These are phyloP conservation scores for Lydus trimaculatus DNA, from an alignment of 2,888 invertebrate species.

Conservation along the genomic window DNA sequence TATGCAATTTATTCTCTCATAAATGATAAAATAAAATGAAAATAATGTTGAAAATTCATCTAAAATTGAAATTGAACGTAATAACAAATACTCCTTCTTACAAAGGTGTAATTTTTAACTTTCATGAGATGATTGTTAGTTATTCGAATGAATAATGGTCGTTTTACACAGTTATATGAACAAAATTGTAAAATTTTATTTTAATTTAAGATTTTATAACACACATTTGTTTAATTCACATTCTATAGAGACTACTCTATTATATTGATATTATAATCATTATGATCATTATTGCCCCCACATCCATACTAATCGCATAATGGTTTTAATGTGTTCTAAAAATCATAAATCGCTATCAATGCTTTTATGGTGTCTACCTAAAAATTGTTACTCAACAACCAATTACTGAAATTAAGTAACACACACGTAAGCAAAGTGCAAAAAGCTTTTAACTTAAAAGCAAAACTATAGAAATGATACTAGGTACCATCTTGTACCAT, in stretches of 20 bases:
- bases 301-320: background rate
- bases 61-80: too few relatives aligned
- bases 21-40: too few relatives aligned
- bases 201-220: too few relatives aligned
- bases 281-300: background rate
- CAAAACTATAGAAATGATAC: conserved; percentile 27
- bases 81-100: too few relatives aligned
- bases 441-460: conserved; percentile 58
- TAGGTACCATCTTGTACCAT: conserved; percentile 19
- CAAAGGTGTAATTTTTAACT: too few relatives aligned
- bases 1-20: too few relatives aligned
- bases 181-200: too few relatives aligned
- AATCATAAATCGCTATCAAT: conserved; percentile 37
- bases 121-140: too few relatives aligned
- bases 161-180: too few relatives aligned
- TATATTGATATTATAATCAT: background rate
- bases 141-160: too few relatives aligned
- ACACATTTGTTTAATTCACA: too few relatives aligned
- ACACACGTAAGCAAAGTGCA: conserved; percentile 48
- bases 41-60: too few relatives aligned
- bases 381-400: conserved; percentile 39
- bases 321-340: conserved; percentile 46
- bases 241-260: background rate
- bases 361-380: conserved; percentile 24
- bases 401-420: conserved; percentile 51